Percentiles rank a stretch among this genome's conserved stretches.
phyloP scores from a whole-genome alignment of 2,888 invertebrate species.

The Apeira syringaria region DNA sequence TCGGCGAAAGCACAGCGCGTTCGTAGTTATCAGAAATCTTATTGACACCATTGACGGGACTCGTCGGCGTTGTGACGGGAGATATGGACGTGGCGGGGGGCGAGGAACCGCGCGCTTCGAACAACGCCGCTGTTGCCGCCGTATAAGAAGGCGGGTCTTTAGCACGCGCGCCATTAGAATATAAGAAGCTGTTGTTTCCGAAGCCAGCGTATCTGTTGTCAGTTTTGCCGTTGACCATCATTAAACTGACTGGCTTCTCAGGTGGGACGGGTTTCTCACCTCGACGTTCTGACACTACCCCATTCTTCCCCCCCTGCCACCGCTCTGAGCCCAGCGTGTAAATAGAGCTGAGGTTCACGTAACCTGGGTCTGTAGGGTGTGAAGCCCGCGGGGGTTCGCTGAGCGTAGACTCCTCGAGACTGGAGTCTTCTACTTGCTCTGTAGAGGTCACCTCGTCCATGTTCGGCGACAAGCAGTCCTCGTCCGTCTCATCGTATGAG shows the following conservation, averaged over 20 bases:
- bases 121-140: slow-evolving; percentile 60
- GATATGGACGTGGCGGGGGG: slow-evolving; percentile 33
- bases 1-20: slow-evolving; percentile 69
- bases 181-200: slow-evolving; percentile 76
- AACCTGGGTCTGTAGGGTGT: slow-evolving; percentile 42
- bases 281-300: slow-evolving; percentile 56
- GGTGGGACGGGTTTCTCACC: slow-evolving; percentile 74
- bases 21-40: slow-evolving; percentile 80
- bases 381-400: slow-evolving; percentile 56
- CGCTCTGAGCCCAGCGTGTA: slow-evolving; percentile 68
- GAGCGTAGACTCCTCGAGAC: slow-evolving; percentile 70
- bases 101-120: slow-evolving; percentile 40
- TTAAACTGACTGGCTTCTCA: slow-evolving; percentile 74
- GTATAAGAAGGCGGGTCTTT: slow-evolving; percentile 73
- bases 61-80: slow-evolving; percentile 41
- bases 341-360: slow-evolving; percentile 76
- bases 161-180: slow-evolving; percentile 51
- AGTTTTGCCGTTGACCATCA: slow-evolving; percentile 77
- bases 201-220: slow-evolving; percentile 67
- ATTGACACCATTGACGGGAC: slow-evolving; percentile 71
- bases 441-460: slow-evolving; percentile 84
- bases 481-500: slow-evolving; percentile 88
- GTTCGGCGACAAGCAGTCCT: slow-evolving; percentile 87
- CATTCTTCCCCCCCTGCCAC: slow-evolving; percentile 49
- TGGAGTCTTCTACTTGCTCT: slow-evolving; percentile 73